A percentile compares a stretch with the other conserved stretches of the same genome.
phyloP scores from a whole-genome alignment of 2,113 vertebrate genomes.

The Ciconia stormi region DNA sequence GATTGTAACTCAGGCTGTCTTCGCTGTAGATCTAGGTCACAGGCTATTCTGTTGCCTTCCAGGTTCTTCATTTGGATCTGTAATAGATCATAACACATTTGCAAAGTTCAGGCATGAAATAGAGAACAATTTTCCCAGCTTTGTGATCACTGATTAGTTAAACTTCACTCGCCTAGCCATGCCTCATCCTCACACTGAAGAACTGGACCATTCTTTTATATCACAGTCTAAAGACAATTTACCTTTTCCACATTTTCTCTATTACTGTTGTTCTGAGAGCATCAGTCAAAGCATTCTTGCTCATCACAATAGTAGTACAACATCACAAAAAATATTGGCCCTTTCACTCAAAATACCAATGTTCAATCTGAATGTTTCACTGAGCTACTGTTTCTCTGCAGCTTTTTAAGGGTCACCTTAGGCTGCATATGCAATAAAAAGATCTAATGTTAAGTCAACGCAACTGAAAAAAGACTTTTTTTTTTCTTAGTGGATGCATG shows the following conservation, averaged over 20 bases:
- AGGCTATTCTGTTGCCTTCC: neutral
- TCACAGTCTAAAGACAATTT: neutral
- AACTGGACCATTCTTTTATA: neutral
- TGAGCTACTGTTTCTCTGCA: neutral
- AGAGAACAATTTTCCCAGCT: neutral
- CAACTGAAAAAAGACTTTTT: neutral
- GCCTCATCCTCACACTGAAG: neutral
- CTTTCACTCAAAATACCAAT: neutral
- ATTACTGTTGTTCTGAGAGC: neutral
- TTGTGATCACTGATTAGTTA: neutral
- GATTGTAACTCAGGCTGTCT: rapidly evolving
- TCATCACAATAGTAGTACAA: neutral
- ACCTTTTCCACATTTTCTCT: neutral
- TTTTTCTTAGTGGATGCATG: neutral
- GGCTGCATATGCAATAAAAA: neutral
- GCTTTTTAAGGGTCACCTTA: neutral
- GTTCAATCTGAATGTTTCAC: neutral
- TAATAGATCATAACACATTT: neutral
- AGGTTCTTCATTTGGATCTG: neutral
- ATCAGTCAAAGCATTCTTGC: neutral
- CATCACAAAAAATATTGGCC: neutral
- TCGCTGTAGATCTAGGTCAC: neutral
- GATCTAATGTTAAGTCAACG: neutral
- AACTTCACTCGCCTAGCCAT: neutral
- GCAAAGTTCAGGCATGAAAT: neutral